phyloP scores from a whole-genome alignment of 1,140 invertebrate species.

The Trichomalopsis sarcophagae region DNA sequence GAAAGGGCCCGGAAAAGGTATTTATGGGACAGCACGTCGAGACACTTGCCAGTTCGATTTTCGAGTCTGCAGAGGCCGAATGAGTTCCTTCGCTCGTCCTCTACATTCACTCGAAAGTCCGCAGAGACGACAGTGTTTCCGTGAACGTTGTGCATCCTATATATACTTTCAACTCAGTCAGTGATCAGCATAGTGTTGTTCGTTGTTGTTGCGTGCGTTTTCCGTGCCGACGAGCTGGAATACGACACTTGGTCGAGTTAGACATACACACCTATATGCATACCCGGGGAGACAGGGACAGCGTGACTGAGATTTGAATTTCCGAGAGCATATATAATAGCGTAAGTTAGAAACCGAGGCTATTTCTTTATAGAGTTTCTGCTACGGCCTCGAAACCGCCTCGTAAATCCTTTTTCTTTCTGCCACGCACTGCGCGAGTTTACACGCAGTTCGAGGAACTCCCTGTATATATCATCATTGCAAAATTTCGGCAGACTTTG shows the following conservation, averaged over 20 bases:
- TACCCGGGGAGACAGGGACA: not conserved
- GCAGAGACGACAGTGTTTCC: too few relatives aligned
- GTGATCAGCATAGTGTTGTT: not conserved
- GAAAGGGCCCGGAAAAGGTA: conserved; percentile 31
- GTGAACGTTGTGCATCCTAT: not conserved
- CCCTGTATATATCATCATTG: not conserved
- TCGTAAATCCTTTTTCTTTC: too few relatives aligned
- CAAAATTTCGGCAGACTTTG: not conserved
- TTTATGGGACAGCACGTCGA: conserved; percentile 18
- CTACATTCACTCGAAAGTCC: too few relatives aligned
- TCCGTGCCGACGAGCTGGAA: not conserved
- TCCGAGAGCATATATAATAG: not conserved
- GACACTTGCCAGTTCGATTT: conserved; percentile 30
- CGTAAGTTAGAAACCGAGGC: too few relatives aligned
- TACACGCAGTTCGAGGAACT: not conserved
- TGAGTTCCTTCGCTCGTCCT: not conserved
- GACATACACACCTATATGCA: too few relatives aligned
- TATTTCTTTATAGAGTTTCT: too few relatives aligned
- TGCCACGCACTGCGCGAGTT: too few relatives aligned
- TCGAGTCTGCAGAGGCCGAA: not conserved
- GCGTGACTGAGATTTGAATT: not conserved
- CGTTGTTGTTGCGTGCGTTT: not conserved
- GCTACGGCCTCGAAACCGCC: too few relatives aligned
- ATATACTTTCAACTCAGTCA: not conserved
- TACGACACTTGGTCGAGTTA: too few relatives aligned